These are phyloP conservation scores for Platycheirus rosarum DNA, from an alignment of 2,888 invertebrate genomes.

Conservation along the genomic window DNA sequence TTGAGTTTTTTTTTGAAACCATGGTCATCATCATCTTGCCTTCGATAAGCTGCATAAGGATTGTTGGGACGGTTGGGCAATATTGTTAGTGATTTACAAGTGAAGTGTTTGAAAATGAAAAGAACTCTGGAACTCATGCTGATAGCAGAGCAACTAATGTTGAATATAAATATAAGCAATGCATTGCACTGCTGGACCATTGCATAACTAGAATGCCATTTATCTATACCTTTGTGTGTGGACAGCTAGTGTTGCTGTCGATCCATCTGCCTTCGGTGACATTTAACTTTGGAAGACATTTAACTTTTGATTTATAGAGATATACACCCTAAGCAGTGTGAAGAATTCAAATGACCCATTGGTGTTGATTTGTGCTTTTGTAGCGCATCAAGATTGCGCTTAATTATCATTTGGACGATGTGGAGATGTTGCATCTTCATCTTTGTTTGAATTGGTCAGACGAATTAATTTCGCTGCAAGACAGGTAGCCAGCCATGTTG, in stretches of 20 bases:
- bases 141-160: slow-evolving; percentile 28
- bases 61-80: slow-evolving; percentile 15
- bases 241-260: slow-evolving; percentile 41
- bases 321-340: slow-evolving; percentile 41
- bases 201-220: slow-evolving; percentile 16
- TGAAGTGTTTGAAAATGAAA: slow-evolving; percentile 45
- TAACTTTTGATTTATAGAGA: slow-evolving; percentile 63
- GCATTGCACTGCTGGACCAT: slow-evolving; percentile 22
- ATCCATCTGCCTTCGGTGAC: slow-evolving; percentile 49
- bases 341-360: slow-evolving; percentile 61
- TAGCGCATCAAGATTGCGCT: slow-evolving; percentile 30
- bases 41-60: slow-evolving; percentile 49
- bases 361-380: slow-evolving; percentile 53
- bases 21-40: slow-evolving; percentile 57
- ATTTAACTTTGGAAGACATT: slow-evolving; percentile 65
- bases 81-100: slow-evolving; percentile 58
- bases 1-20: slow-evolving; percentile 24
- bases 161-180: slow-evolving; percentile 30
- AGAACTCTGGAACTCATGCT: slow-evolving; percentile 26
- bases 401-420: slow-evolving; percentile 60
- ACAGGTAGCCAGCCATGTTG: background rate
- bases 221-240: slow-evolving; percentile 31
- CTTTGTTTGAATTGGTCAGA: slow-evolving; percentile 24
- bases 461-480: slow-evolving; percentile 43
- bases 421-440: slow-evolving; percentile 41